Evolutionary conservation across 92 coral and sea anemone genomes (phyloP).

Genomic region (Epizoanthus ramosus): DNA sequence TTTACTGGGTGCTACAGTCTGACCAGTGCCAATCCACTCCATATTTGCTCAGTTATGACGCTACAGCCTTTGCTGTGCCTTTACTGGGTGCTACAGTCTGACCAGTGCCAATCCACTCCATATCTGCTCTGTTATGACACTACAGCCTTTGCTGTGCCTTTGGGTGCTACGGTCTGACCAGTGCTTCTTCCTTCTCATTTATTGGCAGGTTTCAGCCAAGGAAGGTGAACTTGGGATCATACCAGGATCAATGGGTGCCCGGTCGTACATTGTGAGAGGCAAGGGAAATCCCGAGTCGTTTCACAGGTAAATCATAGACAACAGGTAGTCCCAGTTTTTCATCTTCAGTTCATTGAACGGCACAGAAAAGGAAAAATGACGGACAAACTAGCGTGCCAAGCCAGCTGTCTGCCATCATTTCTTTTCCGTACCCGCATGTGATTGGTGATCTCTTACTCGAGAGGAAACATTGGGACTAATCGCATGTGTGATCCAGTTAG

Average conservation of each 20-base stretch:
- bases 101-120: no score
- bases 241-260: conserved; percentile 92
- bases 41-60: no score
- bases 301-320: conserved; percentile 59
- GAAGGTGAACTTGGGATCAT: conserved; percentile 77
- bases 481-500: no score
- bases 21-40: no score
- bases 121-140: neutral
- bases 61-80: neutral
- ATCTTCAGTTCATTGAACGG: neutral
- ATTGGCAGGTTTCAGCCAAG: conserved; percentile 71
- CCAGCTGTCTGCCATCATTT: no score
- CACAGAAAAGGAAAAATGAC: neutral
- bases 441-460: no score
- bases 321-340: neutral
- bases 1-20: no score
- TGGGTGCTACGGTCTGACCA: neutral
- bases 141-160: neutral
- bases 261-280: conserved; percentile 76
- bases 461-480: no score
- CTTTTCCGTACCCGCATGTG: no score
- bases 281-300: conserved; percentile 83
- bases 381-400: no score
- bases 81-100: no score
- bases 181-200: neutral